A percentile compares a stretch with the other conserved stretches of the same genome.
These are phyloP conservation scores for Lepilemur ruficaudatus DNA, from an alignment of 2,797 vertebrate genomes.

Conservation along the genomic window DNA sequence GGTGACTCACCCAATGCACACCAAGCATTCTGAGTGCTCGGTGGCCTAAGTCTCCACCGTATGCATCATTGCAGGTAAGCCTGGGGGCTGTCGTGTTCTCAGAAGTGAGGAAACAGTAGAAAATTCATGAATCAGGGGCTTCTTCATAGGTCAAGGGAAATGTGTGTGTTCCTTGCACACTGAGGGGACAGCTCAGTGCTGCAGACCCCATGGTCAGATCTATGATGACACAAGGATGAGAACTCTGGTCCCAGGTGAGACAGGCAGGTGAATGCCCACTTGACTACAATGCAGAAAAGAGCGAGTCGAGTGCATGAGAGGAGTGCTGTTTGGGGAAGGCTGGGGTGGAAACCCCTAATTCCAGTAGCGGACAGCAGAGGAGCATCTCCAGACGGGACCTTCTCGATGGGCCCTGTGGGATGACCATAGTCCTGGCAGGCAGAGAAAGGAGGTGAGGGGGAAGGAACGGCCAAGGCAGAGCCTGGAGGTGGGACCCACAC, in stretches of 20 bases:
- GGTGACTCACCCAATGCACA: not conserved
- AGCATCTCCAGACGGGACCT: not conserved
- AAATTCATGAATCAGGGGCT: not conserved
- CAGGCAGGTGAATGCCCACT: no score
- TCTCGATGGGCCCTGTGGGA: not conserved
- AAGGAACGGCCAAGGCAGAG: not conserved
- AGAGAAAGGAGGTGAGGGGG: not conserved
- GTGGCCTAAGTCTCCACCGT: not conserved
- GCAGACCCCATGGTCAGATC: rapidly evolving
- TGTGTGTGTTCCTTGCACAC: not conserved
- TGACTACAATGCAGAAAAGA: not conserved
- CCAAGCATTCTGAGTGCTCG: rapidly evolving
- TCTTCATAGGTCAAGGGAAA: not conserved
- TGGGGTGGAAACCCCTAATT: not conserved
- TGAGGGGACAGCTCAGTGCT: not conserved
- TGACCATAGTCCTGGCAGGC: not conserved
- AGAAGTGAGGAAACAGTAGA: not conserved
- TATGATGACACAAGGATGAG: not conserved
- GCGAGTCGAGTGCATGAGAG: not conserved
- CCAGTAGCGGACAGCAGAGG: not conserved
- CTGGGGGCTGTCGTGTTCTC: not conserved
- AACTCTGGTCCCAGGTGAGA: not conserved
- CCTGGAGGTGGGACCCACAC: not conserved
- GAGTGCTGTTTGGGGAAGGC: not conserved
- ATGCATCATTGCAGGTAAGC: not conserved